Evolutionary conservation across 2,888 invertebrate genomes (phyloP).

Genomic region (Sarcophaga caerulescens): DNA sequence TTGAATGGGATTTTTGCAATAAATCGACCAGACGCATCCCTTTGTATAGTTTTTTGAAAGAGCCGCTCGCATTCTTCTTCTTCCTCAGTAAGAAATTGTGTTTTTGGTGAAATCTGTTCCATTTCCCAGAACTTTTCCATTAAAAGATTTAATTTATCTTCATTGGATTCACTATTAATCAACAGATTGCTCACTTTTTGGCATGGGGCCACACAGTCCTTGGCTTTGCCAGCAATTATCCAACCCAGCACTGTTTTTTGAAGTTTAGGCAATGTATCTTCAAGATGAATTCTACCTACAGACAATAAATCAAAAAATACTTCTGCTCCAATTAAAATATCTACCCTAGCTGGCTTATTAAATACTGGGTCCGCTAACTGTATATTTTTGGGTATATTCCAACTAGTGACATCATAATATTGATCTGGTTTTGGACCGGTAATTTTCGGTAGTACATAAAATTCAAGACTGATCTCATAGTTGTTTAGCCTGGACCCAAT

Average conservation of each 20-base stretch:
- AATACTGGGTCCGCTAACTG: slow-evolving; percentile 48
- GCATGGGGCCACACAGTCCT: background rate
- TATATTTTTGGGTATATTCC: slow-evolving; percentile 9
- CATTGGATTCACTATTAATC: background rate
- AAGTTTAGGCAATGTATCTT: slow-evolving; percentile 14
- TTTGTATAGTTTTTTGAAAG: background rate
- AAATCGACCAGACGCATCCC: slow-evolving; percentile 29
- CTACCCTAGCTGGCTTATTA: slow-evolving; percentile 9
- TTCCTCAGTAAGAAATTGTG: background rate
- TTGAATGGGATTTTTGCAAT: slow-evolving; percentile 49
- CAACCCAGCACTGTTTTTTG: slow-evolving; percentile 43
- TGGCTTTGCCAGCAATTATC: slow-evolving; percentile 33
- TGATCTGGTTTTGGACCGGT: slow-evolving; percentile 21
- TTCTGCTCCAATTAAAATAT: slow-evolving; percentile 55
- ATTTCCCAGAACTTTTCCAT: slow-evolving; percentile 9
- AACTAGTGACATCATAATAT: background rate
- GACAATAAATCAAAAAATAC: slow-evolving; percentile 45
- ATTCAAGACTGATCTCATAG: slow-evolving; percentile 8
- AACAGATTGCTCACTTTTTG: background rate
- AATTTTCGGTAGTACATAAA: slow-evolving; percentile 30
- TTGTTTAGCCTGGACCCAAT: slow-evolving; percentile 43
- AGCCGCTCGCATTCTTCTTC: slow-evolving; percentile 16
- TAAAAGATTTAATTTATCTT: background rate
- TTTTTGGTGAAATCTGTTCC: background rate
- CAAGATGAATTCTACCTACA: slow-evolving; percentile 31